Base-by-base conservation (phyloP, 2,888 invertebrate genomes). In the Stegophylla sp. region DNA sequence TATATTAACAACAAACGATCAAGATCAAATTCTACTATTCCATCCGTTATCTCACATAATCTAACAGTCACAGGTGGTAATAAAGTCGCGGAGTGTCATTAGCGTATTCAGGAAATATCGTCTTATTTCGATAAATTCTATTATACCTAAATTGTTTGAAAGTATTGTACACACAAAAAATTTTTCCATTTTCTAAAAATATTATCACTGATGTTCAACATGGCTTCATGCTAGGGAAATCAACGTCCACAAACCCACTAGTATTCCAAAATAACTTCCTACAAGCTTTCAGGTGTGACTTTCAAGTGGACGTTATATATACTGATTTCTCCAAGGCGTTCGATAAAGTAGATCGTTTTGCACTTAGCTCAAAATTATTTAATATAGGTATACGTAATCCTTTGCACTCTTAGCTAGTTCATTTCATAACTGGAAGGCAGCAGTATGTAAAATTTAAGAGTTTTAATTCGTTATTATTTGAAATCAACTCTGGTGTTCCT, bases 1-100 rank as follows among this genome's bases (percentile, higher is more conserved):
- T 56, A 56, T 56, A 56, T 56, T 56, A 56, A 56, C 10, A 56
- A 23, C 56, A 56, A 56, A 56, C 56, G 56, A 56, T 56, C 56
- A 23, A 56, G 7, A 10, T 56, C 10, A 5, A 34, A 34, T 34
- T n/a, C n/a, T n/a, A n/a, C n/a, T n/a, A n/a, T n/a, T n/a, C n/a
- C n/a, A n/a, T n/a, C n/a, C n/a, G n/a, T n/a, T n/a, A n/a, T n/a
- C n/a, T n/a, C n/a, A n/a, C n/a, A n/a, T n/a, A n/a, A n/a, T n/a
- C n/a, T n/a, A n/a, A n/a, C n/a, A n/a, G n/a, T n/a, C n/a, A n/a
- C n/a, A n/a, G n/a, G n/a, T n/a, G n/a, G n/a, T n/a, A n/a, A n/a
- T n/a, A n/a, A n/a, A n/a, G n/a, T n/a, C n/a, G n/a, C n/a, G 41
- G 34, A n/a, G 63, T 10, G 63, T 41, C 5, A 61, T 41, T 41